Evolutionary conservation across 1,140 invertebrate genomes (phyloP).

Genomic region (Zeugodacus cucurbitae): DNA sequence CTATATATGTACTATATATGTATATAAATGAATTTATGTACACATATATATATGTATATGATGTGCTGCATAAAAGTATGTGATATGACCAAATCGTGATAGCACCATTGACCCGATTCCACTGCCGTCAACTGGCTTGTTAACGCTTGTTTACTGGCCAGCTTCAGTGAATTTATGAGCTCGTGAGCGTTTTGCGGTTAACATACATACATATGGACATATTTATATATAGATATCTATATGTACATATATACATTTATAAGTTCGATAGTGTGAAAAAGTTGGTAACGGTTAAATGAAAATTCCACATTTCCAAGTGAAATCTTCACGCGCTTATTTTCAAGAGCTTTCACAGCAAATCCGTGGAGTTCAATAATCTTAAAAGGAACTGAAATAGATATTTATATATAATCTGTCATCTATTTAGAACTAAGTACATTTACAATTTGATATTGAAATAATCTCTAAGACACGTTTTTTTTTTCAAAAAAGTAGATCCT

Average conservation of each 20-base stretch:
- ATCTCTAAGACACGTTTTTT: too few species aligned
- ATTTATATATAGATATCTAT: neutral
- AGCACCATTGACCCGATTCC: conserved; percentile 35
- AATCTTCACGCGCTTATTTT: neutral
- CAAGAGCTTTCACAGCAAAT: neutral
- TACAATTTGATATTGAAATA: too few species aligned
- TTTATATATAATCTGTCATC: too few species aligned
- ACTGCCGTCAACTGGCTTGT: conserved; percentile 32
- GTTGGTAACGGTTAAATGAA: neutral
- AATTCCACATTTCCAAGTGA: neutral
- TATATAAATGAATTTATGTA: neutral
- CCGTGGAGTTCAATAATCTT: too few species aligned
- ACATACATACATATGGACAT: neutral
- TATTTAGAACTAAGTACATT: too few species aligned
- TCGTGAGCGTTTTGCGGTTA: neutral
- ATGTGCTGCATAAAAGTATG: neutral
- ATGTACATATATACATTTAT: neutral
- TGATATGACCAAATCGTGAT: conserved; percentile 17
- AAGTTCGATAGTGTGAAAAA: neutral
- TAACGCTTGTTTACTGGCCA: conserved; percentile 21
- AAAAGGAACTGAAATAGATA: too few species aligned
- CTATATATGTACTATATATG: neutral
- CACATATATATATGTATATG: neutral
- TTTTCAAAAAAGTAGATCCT: too few species aligned
- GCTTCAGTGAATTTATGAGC: conserved; percentile 29